phyloP scores from a whole-genome alignment of 2,888 invertebrate species.

The Drosophila mulleri region DNA sequence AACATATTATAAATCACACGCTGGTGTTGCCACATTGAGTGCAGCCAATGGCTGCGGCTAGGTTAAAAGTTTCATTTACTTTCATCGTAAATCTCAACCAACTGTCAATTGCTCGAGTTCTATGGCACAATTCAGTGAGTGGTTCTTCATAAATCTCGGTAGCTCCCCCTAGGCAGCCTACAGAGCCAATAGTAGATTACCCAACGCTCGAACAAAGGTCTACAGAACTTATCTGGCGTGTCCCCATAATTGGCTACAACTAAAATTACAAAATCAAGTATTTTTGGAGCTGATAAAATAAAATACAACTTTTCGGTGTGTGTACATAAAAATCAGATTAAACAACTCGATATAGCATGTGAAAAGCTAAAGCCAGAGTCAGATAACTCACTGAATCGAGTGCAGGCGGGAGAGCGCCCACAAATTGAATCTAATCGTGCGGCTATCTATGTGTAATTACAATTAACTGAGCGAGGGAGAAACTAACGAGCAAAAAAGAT shows the following conservation, averaged over 20 bases:
- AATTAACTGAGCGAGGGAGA: constrained; percentile 62
- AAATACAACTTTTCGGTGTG: constrained; percentile 18
- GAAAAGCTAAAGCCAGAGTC: constrained; percentile 41
- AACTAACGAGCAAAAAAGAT: constrained; percentile 73
- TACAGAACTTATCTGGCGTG: constrained; percentile 38
- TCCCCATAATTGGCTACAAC: constrained; percentile 69
- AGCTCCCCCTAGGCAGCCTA: not conserved
- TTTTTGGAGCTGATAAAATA: constrained; percentile 6
- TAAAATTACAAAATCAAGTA: constrained; percentile 73
- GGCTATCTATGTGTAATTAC: constrained; percentile 79
- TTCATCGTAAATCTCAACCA: constrained; percentile 79
- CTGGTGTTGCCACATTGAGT: constrained; percentile 20
- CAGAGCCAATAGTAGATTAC: constrained; percentile 19
- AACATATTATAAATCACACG: constrained; percentile 3
- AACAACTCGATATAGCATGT: constrained; percentile 37
- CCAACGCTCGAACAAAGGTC: constrained; percentile 29
- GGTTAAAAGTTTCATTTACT: constrained; percentile 14
- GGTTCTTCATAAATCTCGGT: constrained; percentile 75
- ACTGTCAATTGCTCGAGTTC: constrained; percentile 64
- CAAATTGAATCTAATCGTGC: constrained; percentile 78
- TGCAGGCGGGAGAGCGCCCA: constrained; percentile 33
- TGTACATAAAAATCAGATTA: constrained; percentile 71
- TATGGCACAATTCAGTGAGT: constrained; percentile 77
- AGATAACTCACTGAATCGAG: constrained; percentile 41
- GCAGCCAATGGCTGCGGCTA: not conserved